Percentiles rank a stretch among this genome's conserved stretches.
Conservation (phyloP, 2,888 invertebrate genomes). For the Platycheirus albimanus region DNA sequence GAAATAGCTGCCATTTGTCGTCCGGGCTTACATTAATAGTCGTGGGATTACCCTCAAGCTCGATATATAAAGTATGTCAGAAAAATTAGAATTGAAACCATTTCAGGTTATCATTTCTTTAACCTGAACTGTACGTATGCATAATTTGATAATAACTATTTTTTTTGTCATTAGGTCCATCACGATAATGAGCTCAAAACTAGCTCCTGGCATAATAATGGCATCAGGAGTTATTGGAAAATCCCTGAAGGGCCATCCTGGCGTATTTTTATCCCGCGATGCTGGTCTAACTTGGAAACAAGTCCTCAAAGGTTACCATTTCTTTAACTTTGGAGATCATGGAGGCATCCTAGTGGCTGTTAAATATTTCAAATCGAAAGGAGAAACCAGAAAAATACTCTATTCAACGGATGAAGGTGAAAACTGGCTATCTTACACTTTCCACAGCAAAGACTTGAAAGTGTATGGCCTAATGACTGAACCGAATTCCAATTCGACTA, state of each 20-base stretch:
- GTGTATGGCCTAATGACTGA: slow-evolving; percentile 97
- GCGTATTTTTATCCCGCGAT: slow-evolving; percentile 91
- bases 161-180: slow-evolving; percentile 84
- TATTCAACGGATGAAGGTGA: slow-evolving; percentile 95
- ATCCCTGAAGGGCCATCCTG: slow-evolving; percentile 90
- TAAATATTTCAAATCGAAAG: slow-evolving; percentile 89
- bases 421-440: slow-evolving; percentile 89
- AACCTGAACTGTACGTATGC: too few relatives aligned
- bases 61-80: too few relatives aligned
- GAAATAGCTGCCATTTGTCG: too few relatives aligned
- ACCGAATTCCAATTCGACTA: slow-evolving; percentile 95
- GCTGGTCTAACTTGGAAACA: slow-evolving; percentile 93
- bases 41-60: too few relatives aligned
- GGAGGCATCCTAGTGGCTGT: slow-evolving; percentile 94
- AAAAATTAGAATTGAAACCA: too few relatives aligned
- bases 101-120: too few relatives aligned
- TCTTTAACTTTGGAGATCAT: slow-evolving; percentile 95
- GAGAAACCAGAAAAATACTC: slow-evolving; percentile 90
- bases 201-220: slow-evolving; percentile 94
- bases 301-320: slow-evolving; percentile 90
- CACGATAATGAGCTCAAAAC: slow-evolving; percentile 92
- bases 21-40: too few relatives aligned
- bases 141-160: too few relatives aligned
- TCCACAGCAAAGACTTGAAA: slow-evolving; percentile 88
- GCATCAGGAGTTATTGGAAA: slow-evolving; percentile 92